Percentiles rank a stretch among this genome's conserved stretches.
These are phyloP conservation scores for Asarcornis scutulata DNA, from an alignment of 2,113 vertebrate species.

Conservation along the genomic window DNA sequence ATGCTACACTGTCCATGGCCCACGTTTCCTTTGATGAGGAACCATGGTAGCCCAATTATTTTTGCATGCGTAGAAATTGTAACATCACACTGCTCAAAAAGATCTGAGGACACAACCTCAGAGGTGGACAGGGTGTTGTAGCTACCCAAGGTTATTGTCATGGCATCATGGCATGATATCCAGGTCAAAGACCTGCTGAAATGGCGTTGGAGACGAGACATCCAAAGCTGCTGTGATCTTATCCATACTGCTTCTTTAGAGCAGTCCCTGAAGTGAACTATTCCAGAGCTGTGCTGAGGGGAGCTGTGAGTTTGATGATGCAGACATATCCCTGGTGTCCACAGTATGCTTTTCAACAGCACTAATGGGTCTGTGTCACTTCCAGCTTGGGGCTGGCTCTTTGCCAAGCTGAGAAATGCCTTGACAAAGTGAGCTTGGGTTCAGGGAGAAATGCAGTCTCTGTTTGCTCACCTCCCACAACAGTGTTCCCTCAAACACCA, in stretches of 20 bases:
- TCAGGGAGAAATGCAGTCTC: neutral
- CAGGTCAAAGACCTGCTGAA: neutral
- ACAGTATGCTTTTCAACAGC: neutral
- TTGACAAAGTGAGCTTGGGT: neutral
- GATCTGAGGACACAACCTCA: neutral
- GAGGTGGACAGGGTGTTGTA: neutral
- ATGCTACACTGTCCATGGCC: neutral
- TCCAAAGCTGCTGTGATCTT: neutral
- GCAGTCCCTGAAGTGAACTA: neutral
- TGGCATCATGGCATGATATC: fast-evolving
- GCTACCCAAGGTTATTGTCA: neutral
- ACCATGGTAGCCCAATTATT: neutral
- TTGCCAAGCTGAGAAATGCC: slow-evolving; percentile 8
- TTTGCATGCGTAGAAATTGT: neutral
- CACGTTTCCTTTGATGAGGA: neutral
- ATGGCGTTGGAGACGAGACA: neutral
- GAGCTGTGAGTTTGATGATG: neutral
- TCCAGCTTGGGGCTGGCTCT: slow-evolving; percentile 11
- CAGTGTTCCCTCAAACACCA: neutral
- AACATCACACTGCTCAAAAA: neutral
- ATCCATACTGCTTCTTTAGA: neutral
- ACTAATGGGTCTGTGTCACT: neutral
- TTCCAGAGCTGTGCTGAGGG: neutral
- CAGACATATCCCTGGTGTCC: neutral
- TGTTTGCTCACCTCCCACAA: slow-evolving; percentile 16